Evolutionary conservation across 2,113 vertebrate species (phyloP).

Genomic region (Lepisosteus oculatus): DNA sequence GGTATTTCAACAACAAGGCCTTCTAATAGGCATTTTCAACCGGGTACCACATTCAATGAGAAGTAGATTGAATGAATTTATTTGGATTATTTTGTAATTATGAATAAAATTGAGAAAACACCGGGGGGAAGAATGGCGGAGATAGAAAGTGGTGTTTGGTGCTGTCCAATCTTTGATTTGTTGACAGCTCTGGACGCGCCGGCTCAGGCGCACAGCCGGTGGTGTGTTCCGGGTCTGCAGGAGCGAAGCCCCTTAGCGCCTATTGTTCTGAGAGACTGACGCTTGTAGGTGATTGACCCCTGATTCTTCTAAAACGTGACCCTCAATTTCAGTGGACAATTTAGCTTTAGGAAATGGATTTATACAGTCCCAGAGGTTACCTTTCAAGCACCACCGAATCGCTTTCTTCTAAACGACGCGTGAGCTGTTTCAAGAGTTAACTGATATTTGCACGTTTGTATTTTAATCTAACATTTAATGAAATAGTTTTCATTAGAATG

Average conservation of each 20-base stretch:
- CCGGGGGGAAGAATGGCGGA: no score
- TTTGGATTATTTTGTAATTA: no score
- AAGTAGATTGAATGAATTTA: no score
- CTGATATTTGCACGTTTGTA: conserved; percentile 6
- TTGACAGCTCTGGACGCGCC: no score
- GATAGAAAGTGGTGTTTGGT: no score
- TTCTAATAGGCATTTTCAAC: no score
- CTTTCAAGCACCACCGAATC: conserved; percentile 12
- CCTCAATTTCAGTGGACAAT: conserved; percentile 28
- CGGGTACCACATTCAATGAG: no score
- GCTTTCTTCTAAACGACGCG: background rate
- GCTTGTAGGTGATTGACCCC: conserved; percentile 26
- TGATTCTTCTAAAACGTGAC: conserved; percentile 26
- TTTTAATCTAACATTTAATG: no score
- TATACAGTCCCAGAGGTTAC: conserved; percentile 21
- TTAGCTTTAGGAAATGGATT: conserved; percentile 39
- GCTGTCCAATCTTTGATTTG: no score
- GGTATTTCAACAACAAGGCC: no score
- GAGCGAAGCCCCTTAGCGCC: background rate
- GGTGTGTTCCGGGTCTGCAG: conserved; percentile 14
- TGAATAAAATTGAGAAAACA: no score
- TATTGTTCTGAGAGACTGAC: conserved; percentile 18
- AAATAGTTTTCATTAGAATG: no score
- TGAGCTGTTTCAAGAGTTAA: background rate
- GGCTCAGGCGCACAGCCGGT: background rate